Evolutionary conservation across 2,888 invertebrate species (phyloP).

Genomic region (Polymixis lichenea): DNA sequence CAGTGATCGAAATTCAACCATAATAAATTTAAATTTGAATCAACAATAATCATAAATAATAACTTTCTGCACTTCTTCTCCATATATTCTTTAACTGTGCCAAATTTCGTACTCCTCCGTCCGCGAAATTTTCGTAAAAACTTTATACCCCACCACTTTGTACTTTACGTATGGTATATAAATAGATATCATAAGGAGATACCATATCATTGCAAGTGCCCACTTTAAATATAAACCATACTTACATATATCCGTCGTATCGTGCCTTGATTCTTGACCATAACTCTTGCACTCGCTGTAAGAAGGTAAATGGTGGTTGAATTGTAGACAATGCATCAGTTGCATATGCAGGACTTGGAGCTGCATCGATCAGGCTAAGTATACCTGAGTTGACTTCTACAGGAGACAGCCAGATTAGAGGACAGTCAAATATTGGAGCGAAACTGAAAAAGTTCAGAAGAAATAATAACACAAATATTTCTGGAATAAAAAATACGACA

Average conservation of each 20-base stretch:
- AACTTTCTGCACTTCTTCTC: no score
- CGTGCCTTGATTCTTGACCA: conserved; percentile 53
- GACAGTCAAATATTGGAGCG: conserved; percentile 75
- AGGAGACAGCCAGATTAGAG: conserved; percentile 78
- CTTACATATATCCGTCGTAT: conserved; percentile 52
- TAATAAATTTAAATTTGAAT: no score
- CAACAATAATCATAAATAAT: no score
- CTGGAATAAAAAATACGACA: not conserved
- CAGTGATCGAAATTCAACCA: no score
- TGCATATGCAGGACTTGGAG: conserved; percentile 72
- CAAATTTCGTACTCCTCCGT: no score
- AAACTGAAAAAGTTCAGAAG: conserved; percentile 70
- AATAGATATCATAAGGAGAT: not conserved
- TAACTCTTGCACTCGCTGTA: conserved; percentile 65
- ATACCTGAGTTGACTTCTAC: conserved; percentile 74
- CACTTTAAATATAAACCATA: conserved; percentile 8
- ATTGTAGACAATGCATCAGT: conserved; percentile 57
- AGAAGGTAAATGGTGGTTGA: conserved; percentile 70
- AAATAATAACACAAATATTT: not conserved
- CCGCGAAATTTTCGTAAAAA: no score
- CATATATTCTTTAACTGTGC: no score
- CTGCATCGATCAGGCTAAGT: conserved; percentile 74
- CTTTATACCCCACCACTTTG: no score
- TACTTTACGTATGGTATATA: no score
- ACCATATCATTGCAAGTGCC: not conserved